These are phyloP conservation scores for Barbus barbus DNA, from an alignment of 2,113 vertebrate genomes.

Conservation along the genomic window DNA sequence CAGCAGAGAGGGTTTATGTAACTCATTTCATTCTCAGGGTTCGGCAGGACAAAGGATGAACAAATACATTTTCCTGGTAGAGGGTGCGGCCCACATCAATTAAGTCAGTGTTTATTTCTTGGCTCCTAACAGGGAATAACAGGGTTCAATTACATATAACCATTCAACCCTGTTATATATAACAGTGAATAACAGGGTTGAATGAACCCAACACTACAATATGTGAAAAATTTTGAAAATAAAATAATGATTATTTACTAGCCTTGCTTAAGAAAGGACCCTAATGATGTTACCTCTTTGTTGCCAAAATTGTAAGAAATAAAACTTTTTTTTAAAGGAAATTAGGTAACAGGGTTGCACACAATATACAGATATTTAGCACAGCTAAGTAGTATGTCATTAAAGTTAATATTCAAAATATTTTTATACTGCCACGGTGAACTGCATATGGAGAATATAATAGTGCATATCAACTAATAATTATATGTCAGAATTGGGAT, in stretches of 20 bases:
- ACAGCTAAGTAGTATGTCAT: background rate
- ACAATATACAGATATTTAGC: background rate
- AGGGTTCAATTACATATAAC: too few relatives aligned
- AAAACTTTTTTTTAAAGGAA: background rate
- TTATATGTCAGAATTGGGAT: background rate
- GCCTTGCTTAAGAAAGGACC: background rate
- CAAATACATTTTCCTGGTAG: background rate
- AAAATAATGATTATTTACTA: too few relatives aligned
- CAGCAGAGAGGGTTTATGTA: constrained; percentile 2
- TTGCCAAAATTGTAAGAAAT: too few relatives aligned
- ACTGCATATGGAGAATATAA: background rate
- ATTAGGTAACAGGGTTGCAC: background rate
- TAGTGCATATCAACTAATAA: background rate
- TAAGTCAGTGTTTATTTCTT: background rate
- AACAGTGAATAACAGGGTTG: too few relatives aligned
- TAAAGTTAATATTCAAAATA: background rate
- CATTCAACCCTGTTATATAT: too few relatives aligned
- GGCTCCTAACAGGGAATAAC: too few relatives aligned
- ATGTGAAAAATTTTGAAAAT: too few relatives aligned
- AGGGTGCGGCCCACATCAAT: background rate
- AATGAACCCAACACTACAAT: too few relatives aligned
- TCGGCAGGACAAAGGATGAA: background rate
- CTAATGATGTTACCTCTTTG: background rate
- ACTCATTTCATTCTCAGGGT: background rate
- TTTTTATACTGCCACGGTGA: background rate